Percentiles rank a stretch among this genome's conserved stretches.
Conservation (phyloP, 1,140 invertebrate genomes). For the Helicorthomorpha holstii region DNA sequence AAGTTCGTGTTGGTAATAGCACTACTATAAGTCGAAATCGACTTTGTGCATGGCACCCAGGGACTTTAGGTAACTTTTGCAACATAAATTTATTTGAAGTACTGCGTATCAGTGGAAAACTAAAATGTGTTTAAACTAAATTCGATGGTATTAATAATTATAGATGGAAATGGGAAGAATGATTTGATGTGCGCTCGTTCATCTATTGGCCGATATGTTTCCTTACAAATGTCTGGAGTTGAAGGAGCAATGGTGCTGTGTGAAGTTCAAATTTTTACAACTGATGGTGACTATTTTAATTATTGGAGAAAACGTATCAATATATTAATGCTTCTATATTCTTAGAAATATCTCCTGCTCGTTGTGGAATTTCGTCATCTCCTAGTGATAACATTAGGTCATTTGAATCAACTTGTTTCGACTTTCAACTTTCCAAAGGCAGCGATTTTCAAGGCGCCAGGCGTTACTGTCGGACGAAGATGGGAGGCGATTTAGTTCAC, state of each 20-base stretch:
- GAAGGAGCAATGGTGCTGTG: constrained; percentile 75
- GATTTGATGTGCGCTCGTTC: constrained; percentile 70
- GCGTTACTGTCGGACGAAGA: constrained; percentile 36
- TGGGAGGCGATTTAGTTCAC: constrained; percentile 56
- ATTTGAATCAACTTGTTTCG: constrained; percentile 73
- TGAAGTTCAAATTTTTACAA: constrained; percentile 80
- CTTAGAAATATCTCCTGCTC: constrained; percentile 21
- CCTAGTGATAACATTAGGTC: constrained; percentile 33
- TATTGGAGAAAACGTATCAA: too few relatives aligned
- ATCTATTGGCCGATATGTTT: constrained; percentile 67
- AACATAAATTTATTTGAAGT: too few relatives aligned
- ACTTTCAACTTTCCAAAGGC: constrained; percentile 56
- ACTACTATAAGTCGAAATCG: constrained; percentile 67
- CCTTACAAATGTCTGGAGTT: constrained; percentile 71
- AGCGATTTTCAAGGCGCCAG: constrained; percentile 61
- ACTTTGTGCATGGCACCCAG: constrained; percentile 80
- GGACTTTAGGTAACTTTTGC: constrained; percentile 67
- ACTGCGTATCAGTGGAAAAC: too few relatives aligned
- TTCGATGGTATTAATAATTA: constrained; percentile 19
- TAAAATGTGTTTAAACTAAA: too few relatives aligned
- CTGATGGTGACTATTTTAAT: constrained; percentile 70
- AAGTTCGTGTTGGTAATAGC: constrained; percentile 80
- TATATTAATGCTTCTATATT: too few relatives aligned
- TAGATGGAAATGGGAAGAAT: constrained; percentile 78
- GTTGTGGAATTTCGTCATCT: constrained; percentile 19